Conservation (phyloP, 2,113 vertebrate genomes). For the Pyrgilauda ruficollis region DNA sequence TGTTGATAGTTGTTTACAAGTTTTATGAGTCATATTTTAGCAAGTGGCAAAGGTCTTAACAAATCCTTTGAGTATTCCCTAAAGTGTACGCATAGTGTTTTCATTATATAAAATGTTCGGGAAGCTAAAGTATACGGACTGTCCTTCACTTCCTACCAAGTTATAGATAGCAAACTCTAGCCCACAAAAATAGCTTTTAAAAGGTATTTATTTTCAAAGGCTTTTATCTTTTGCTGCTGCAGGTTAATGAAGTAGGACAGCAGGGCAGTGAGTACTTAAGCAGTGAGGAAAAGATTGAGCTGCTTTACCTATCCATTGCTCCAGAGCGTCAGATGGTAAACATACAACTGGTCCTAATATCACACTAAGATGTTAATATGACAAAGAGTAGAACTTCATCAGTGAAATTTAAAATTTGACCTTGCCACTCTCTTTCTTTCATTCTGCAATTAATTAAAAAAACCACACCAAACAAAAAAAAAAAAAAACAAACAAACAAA, state of each 20-base stretch:
- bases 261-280: constrained; percentile 58
- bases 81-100: constrained; percentile 63
- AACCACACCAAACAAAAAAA: neutral
- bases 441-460: neutral
- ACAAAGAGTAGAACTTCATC: constrained; percentile 28
- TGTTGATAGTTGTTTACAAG: constrained; percentile 85
- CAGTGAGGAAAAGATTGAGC: constrained; percentile 50
- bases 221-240: constrained; percentile 49
- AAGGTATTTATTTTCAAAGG: constrained; percentile 59
- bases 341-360: constrained; percentile 38
- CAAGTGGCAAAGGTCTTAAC: constrained; percentile 78
- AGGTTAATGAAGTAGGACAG: constrained; percentile 49
- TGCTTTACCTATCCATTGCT: constrained; percentile 43
- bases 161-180: constrained; percentile 17
- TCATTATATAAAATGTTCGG: constrained; percentile 67
- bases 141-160: constrained; percentile 64
- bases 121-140: constrained; percentile 57
- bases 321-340: constrained; percentile 24
- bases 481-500: too few species aligned
- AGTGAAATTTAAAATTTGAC: constrained; percentile 47
- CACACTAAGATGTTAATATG: neutral
- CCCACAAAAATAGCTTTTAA: constrained; percentile 58
- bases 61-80: constrained; percentile 75
- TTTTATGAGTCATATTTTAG: constrained; percentile 78
- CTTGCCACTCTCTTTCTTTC: constrained; percentile 37